Percentiles rank a stretch among this genome's conserved stretches.
phyloP scores from a whole-genome alignment of 2,113 vertebrate species.

The Ellobius talpinus region DNA sequence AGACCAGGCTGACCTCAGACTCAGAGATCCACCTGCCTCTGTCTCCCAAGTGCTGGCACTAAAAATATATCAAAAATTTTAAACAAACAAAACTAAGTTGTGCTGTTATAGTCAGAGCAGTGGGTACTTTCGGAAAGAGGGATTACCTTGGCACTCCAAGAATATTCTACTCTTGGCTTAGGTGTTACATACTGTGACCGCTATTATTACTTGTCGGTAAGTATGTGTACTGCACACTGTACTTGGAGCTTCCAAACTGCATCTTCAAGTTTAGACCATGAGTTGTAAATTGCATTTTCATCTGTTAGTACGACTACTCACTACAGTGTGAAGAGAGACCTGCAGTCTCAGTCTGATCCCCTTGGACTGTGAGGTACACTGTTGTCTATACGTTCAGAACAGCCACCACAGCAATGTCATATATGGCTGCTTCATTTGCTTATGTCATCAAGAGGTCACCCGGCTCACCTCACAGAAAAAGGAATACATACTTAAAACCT shows the following conservation, averaged over 20 bases:
- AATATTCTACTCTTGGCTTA: not conserved
- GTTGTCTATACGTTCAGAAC: not conserved
- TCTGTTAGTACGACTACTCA: not conserved
- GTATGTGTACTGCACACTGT: not conserved
- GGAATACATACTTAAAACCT: not conserved
- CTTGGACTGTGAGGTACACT: not conserved
- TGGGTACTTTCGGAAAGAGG: not conserved
- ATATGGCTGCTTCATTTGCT: not conserved
- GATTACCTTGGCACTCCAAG: not conserved
- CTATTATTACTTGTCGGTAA: not conserved
- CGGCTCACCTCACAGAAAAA: not conserved
- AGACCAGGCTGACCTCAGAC: not conserved
- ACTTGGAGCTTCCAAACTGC: not conserved
- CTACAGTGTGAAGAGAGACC: not conserved
- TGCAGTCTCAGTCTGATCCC: not conserved
- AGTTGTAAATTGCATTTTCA: not conserved
- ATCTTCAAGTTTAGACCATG: slow-evolving; percentile 29
- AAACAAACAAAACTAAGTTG: slow-evolving; percentile 12
- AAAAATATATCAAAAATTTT: not conserved
- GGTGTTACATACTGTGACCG: not conserved
- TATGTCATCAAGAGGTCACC: not conserved
- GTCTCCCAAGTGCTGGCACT: not conserved
- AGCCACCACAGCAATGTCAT: not conserved
- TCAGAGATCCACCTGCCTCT: not conserved
- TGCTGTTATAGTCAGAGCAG: slow-evolving; percentile 1